These are phyloP conservation scores for Macaca mulatta DNA, from an alignment of 2,113 vertebrate genomes.

Conservation along the genomic window DNA sequence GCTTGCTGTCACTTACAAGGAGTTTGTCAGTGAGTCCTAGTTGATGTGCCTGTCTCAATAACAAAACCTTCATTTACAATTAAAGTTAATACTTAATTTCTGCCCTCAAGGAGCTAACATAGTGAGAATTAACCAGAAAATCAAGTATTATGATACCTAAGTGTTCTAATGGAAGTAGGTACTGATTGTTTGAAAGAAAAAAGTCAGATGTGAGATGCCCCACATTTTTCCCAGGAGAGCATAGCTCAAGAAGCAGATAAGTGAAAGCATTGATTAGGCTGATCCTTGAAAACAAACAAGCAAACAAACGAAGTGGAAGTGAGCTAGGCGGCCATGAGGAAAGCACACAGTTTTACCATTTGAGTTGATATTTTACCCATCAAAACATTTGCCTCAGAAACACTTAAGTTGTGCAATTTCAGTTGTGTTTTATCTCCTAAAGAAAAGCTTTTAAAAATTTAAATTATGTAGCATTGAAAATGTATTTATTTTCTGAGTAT, in stretches of 20 bases:
- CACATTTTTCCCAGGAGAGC: not conserved
- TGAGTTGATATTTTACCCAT: not conserved
- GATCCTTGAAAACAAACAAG: not conserved
- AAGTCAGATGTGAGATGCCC: not conserved
- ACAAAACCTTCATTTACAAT: not conserved
- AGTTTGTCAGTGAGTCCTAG: not conserved
- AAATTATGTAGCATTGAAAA: not conserved
- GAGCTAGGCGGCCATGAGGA: not conserved
- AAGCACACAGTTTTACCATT: not conserved
- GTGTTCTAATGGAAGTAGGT: not conserved
- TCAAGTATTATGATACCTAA: not conserved
- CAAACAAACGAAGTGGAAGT: not conserved
- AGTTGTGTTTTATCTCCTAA: not conserved
- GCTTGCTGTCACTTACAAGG: not conserved
- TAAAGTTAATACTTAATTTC: not conserved
- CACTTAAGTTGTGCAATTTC: not conserved
- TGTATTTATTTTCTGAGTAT: not conserved
- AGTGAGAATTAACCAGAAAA: not conserved
- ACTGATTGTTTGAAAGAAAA: not conserved
- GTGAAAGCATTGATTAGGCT: not conserved
- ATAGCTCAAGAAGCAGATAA: not conserved
- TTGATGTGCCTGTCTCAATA: not conserved
- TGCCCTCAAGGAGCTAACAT: not conserved
- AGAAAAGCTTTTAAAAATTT: not conserved
- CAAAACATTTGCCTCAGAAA: not conserved